Conservation (phyloP, 2,888 invertebrate genomes). For the Slavum lentiscoides region DNA sequence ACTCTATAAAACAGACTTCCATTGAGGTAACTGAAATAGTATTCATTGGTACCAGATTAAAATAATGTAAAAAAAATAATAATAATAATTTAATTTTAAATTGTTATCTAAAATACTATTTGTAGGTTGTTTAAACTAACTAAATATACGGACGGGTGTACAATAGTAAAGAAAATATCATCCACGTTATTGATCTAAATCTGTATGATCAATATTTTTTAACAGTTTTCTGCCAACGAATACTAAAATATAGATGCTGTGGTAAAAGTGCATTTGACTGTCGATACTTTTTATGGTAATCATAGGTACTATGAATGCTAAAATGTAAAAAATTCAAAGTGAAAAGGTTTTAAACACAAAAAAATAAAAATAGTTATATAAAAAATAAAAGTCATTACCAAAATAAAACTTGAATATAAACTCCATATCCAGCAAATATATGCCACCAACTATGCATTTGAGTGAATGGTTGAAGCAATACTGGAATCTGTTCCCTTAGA, state of each 20-base stretch:
- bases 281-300: constrained; percentile 55
- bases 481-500: constrained; percentile 56
- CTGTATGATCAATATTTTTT: constrained; percentile 23
- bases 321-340: constrained; percentile 40
- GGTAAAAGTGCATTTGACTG: constrained; percentile 38
- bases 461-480: constrained; percentile 58
- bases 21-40: background rate
- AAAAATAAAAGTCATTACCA: constrained; percentile 55
- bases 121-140: background rate
- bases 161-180: background rate
- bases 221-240: constrained; percentile 40
- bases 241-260: constrained; percentile 43
- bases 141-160: background rate
- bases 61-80: background rate
- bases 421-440: constrained; percentile 61
- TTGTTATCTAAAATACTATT: background rate
- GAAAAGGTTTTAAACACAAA: background rate
- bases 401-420: constrained; percentile 60
- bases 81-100: background rate
- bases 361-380: background rate
- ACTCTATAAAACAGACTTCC: background rate
- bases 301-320: constrained; percentile 56
- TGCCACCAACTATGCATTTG: constrained; percentile 64
- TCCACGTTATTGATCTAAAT: background rate
- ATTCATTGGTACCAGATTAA: background rate